Evolutionary conservation across 2,113 vertebrate species (phyloP).

Genomic region (Pollimyrus isidori): DNA sequence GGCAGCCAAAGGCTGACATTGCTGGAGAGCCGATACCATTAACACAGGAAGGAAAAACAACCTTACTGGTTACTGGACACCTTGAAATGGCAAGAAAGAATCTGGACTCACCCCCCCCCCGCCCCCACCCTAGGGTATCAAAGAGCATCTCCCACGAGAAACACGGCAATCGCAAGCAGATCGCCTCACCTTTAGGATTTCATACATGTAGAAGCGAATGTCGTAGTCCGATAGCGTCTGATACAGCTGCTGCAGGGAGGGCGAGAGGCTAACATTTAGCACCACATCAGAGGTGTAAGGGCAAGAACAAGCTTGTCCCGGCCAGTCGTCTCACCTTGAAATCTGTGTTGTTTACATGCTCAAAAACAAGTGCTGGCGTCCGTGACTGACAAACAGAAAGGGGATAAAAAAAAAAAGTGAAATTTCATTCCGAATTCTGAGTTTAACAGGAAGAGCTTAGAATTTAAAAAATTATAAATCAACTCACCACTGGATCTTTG

Average conservation of each 20-base stretch:
- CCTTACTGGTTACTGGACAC: background rate
- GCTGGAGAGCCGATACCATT: background rate
- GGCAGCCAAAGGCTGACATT: background rate
- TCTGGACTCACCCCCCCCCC: background rate
- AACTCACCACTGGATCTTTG: constrained; percentile 75
- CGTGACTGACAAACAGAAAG: constrained; percentile 56
- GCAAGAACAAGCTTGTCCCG: background rate
- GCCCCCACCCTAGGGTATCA: background rate
- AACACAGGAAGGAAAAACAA: background rate
- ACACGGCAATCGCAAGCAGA: background rate
- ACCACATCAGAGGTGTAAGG: background rate
- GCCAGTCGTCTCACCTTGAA: constrained; percentile 65
- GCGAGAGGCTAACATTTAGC: background rate
- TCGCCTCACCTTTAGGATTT: constrained; percentile 72
- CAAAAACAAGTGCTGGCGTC: constrained; percentile 78
- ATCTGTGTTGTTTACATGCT: constrained; percentile 82
- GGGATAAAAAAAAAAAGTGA: too few relatives aligned
- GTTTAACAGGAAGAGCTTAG: background rate
- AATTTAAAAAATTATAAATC: background rate
- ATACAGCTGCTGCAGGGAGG: constrained; percentile 67
- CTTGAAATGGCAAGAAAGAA: background rate
- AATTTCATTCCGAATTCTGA: background rate
- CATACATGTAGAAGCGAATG: constrained; percentile 84
- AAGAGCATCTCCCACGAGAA: background rate
- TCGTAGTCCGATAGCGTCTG: constrained; percentile 78